phyloP scores from a whole-genome alignment of 2,113 vertebrate genomes.

The Dissostichus mawsoni region DNA sequence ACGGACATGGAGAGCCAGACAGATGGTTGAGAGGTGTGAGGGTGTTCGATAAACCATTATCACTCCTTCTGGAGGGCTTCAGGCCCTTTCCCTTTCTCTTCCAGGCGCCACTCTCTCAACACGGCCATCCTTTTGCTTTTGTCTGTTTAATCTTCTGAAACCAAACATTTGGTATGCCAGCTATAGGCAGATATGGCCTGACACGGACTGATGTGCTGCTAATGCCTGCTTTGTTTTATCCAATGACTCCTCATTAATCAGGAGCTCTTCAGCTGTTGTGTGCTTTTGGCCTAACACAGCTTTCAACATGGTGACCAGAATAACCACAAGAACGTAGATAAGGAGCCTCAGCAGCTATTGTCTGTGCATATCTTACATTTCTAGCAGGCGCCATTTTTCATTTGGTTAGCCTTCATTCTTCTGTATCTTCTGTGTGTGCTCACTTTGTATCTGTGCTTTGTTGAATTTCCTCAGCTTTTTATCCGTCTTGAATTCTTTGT shows the following conservation, averaged over 20 bases:
- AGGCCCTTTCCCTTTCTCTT: slow-evolving; percentile 30
- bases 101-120: slow-evolving; percentile 22
- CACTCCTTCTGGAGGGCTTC: slow-evolving; percentile 46
- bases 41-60: slow-evolving; percentile 74
- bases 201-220: slow-evolving; percentile 65
- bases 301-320: slow-evolving; percentile 48
- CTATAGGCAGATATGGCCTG: slow-evolving; percentile 47
- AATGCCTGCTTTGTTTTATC: slow-evolving; percentile 46
- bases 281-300: background rate
- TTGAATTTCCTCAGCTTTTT: background rate
- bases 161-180: slow-evolving; percentile 54
- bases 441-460: slow-evolving; percentile 1
- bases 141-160: slow-evolving; percentile 57
- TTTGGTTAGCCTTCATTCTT: slow-evolving; percentile 10
- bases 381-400: slow-evolving; percentile 10
- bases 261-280: slow-evolving; percentile 37
- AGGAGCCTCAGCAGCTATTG: slow-evolving; percentile 5
- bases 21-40: slow-evolving; percentile 58
- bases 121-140: slow-evolving; percentile 41
- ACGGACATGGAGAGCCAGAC: slow-evolving; percentile 14
- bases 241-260: slow-evolving; percentile 61
- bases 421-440: background rate
- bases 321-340: slow-evolving; percentile 42
- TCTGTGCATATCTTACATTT: slow-evolving; percentile 4
- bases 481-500: slow-evolving; percentile 6